phyloP scores from a whole-genome alignment of 2,113 vertebrate genomes.

The Antechinus stuartii region DNA sequence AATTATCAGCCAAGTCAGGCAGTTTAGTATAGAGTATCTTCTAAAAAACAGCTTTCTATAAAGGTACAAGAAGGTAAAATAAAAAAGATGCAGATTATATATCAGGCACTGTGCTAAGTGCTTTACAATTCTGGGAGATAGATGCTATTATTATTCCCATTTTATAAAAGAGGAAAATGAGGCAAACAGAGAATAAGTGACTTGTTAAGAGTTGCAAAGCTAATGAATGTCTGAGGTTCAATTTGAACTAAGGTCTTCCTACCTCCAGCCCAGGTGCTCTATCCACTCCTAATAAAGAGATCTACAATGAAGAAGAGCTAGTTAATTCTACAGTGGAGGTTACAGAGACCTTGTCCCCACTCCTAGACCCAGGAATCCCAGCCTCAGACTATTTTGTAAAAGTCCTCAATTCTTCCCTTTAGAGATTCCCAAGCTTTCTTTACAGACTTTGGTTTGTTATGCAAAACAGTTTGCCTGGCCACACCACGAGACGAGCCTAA shows the following conservation, averaged over 20 bases:
- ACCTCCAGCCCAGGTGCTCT: background rate
- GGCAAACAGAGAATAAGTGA: background rate
- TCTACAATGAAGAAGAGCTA: background rate
- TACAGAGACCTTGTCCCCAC: background rate
- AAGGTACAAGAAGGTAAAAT: background rate
- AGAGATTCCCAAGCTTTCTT: background rate
- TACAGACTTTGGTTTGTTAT: background rate
- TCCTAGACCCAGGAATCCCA: too few relatives aligned
- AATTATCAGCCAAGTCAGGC: background rate
- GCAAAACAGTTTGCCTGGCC: background rate
- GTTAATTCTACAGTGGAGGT: background rate
- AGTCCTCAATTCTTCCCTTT: background rate
- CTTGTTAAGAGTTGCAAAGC: background rate
- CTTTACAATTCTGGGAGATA: background rate
- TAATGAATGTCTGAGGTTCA: background rate
- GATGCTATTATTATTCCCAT: background rate
- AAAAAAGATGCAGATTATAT: background rate
- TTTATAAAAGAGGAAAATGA: background rate
- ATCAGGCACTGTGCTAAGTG: background rate
- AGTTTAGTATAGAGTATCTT: background rate
- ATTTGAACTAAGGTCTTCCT: background rate
- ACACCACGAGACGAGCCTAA: background rate
- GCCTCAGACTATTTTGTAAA: background rate
- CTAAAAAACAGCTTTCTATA: background rate
- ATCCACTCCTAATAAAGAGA: background rate